Conservation (phyloP, 2,888 invertebrate species). For the Drosophila fulvimacula region DNA sequence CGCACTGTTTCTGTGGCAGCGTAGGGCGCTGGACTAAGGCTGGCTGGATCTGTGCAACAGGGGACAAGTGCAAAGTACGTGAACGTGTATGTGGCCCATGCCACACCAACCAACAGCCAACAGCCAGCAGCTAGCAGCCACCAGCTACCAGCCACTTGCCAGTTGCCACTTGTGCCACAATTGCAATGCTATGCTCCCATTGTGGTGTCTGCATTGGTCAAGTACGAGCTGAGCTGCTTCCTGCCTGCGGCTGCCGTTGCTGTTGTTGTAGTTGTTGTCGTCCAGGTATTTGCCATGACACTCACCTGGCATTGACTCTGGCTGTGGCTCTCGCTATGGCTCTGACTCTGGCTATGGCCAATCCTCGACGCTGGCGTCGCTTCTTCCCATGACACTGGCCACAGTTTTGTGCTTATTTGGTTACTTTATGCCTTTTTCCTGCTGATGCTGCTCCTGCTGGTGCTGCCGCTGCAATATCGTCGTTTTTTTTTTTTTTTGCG, state of each 20-base stretch:
- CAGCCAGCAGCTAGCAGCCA: too few relatives aligned
- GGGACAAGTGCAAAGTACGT: constrained; percentile 74
- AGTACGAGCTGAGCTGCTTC: constrained; percentile 56
- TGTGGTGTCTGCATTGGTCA: constrained; percentile 76
- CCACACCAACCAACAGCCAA: constrained; percentile 44
- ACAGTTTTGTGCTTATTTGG: constrained; percentile 72
- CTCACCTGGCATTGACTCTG: constrained; percentile 63
- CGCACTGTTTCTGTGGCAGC: constrained; percentile 48
- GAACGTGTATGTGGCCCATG: constrained; percentile 38
- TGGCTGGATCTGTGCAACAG: constrained; percentile 26
- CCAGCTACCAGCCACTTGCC: constrained; percentile 30
- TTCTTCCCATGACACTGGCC: constrained; percentile 73
- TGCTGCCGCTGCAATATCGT: constrained; percentile 3
- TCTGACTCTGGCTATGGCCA: constrained; percentile 61
- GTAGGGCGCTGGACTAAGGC: constrained; percentile 2
- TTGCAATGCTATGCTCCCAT: constrained; percentile 60
- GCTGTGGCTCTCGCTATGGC: constrained; percentile 27
- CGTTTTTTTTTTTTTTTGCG: neutral
- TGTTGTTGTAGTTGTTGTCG: constrained; percentile 14
- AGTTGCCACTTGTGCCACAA: constrained; percentile 48
- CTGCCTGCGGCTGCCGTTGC: constrained; percentile 55
- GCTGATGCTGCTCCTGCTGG: constrained; percentile 19
- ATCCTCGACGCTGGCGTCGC: constrained; percentile 72
- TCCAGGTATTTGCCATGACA: constrained; percentile 61
- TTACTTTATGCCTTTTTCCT: constrained; percentile 73